These are phyloP conservation scores for Plecturocebus donacophilus DNA, from an alignment of 2,113 vertebrate species.

Conservation along the genomic window DNA sequence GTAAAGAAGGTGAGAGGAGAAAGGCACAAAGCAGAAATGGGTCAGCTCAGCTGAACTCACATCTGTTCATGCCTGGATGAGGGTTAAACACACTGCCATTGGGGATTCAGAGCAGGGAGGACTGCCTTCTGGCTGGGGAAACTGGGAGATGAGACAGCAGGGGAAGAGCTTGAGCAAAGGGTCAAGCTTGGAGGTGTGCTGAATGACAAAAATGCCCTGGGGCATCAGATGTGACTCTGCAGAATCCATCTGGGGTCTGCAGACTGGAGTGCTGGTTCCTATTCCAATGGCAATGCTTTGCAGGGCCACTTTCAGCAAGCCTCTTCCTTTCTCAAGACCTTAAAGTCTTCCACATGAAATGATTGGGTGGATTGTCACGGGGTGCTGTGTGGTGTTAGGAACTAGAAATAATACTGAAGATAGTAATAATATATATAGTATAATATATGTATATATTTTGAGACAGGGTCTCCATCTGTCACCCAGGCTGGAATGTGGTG, in stretches of 20 bases:
- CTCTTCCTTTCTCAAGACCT: background rate
- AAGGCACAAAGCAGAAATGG: constrained; percentile 19
- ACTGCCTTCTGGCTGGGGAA: background rate
- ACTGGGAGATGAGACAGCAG: constrained; percentile 47
- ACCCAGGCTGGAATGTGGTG: too few relatives aligned
- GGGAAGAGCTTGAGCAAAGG: background rate
- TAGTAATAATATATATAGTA: background rate
- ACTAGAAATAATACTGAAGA: background rate
- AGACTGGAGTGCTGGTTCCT: background rate
- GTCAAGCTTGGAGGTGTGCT: background rate
- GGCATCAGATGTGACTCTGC: background rate
- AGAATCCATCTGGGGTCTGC: constrained; percentile 5
- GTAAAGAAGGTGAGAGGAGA: background rate
- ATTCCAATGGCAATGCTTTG: background rate
- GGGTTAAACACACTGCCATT: background rate
- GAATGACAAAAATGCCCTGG: background rate
- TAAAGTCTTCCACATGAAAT: background rate
- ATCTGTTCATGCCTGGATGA: background rate
- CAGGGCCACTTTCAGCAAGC: background rate
- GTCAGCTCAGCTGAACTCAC: constrained; percentile 34
- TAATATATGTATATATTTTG: too few relatives aligned
- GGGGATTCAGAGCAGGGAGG: background rate
- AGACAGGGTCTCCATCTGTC: too few relatives aligned
- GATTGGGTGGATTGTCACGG: background rate
- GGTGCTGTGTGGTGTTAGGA: background rate